These are phyloP conservation scores for Podiceps cristatus DNA, from an alignment of 2,113 vertebrate species.

Conservation along the genomic window DNA sequence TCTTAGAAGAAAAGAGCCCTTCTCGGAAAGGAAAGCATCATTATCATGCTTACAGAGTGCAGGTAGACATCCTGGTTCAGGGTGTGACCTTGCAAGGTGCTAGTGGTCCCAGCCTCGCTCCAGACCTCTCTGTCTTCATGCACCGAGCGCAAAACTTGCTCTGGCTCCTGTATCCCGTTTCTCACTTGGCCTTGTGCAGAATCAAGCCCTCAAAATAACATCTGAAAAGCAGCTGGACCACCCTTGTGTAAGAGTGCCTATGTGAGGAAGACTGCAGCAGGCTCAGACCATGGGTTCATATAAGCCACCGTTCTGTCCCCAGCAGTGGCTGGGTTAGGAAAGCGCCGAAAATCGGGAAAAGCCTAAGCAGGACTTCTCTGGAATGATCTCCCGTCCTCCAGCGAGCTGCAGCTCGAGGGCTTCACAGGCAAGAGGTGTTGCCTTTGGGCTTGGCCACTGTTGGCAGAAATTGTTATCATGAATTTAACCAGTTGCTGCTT, in stretches of 20 bases:
- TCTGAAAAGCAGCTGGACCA: neutral
- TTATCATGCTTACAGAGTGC: neutral
- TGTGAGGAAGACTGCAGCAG: neutral
- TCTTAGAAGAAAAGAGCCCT: neutral
- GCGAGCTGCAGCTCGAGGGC: neutral
- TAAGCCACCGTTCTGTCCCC: neutral
- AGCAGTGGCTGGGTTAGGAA: neutral
- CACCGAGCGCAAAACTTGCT: rapidly evolving
- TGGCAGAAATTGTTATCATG: neutral
- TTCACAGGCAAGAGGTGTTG: neutral
- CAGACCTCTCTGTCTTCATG: neutral
- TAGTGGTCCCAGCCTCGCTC: neutral
- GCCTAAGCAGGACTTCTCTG: neutral
- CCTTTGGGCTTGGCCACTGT: neutral
- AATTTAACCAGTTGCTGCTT: neutral
- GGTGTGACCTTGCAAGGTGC: neutral
- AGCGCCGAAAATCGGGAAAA: neutral
- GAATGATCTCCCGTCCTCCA: neutral
- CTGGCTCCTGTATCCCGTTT: neutral
- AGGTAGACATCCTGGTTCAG: neutral
- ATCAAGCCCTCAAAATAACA: neutral
- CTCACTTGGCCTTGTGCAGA: rapidly evolving
- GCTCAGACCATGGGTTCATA: rapidly evolving
- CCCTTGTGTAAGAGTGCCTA: too few relatives aligned
- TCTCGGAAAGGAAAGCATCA: neutral